Base-by-base conservation (phyloP, 2,888 invertebrate genomes). In the Mythimna ferrago region DNA sequence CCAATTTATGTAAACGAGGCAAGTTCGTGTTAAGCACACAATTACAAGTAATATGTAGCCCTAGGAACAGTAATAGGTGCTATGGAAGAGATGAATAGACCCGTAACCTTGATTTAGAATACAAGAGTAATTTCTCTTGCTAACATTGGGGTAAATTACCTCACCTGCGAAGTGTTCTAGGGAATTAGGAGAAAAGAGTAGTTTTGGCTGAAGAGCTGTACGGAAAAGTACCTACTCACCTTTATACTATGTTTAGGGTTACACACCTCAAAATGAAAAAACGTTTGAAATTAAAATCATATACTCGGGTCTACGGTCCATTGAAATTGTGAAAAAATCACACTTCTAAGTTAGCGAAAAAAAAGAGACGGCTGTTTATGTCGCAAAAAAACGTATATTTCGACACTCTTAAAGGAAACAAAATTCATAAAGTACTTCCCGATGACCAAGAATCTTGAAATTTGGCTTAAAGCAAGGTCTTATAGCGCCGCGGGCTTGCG, bases 21-120 rank as follows among this genome's bases (percentile, higher is more conserved):
- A 85, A 78, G 66, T 86, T 80, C 73, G 64, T 78, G 76, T 73
- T 70, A 76, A 80, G 69, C 61, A 82, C 63, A 71, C 73, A 76
- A 76, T 76, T 81, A 77, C 74, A 71, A 68, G 73, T 84, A 72
- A 81, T 71, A 75, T 76, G 84, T 78, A 67, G 70, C 61, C 71
- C 68, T 68, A 38, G 66, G 68, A 53, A 78, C 71, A 75, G 79
- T 70, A 79, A 81, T 76, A 84, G 77, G 72, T 56, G 60, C 71
- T 78, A 77, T 71, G 82, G 84, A 79, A 79, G 66, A 84, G 75
- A 85, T 83, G 71, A 75, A 86, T 82, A 80, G 74, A 84, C 76
- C 63, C 72, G 53, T 74, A 71, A 44, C 69, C 72, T 73, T 86
- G 82, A 81, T 86, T 84, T 84, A 86, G 72, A 71, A 66, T 54